Conservation (phyloP, 1,140 invertebrate genomes). For the Pseudomyrmex dendroicus region DNA sequence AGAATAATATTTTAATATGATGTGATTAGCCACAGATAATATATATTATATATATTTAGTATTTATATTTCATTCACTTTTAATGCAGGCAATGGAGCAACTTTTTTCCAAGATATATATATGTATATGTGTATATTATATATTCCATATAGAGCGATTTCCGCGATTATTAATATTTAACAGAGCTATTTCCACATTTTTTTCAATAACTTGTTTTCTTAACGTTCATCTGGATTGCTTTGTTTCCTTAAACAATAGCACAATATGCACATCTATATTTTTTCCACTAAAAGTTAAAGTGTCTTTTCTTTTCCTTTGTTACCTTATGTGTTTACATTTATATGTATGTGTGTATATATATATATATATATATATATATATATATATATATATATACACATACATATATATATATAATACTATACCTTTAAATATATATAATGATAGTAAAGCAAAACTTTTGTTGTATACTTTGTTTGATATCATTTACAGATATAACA, state of each 20-base stretch:
- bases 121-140: no score
- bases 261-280: constrained; percentile 33
- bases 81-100: constrained; percentile 58
- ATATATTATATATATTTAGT: constrained; percentile 51
- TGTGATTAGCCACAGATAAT: constrained; percentile 55
- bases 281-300: constrained; percentile 45
- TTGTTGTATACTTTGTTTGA: constrained; percentile 37
- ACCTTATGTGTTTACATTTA: constrained; percentile 38
- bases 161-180: constrained; percentile 55
- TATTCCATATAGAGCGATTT: constrained; percentile 62
- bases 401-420: constrained; percentile 47
- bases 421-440: constrained; percentile 66
- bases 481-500: constrained; percentile 16
- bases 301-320: constrained; percentile 13
- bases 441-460: constrained; percentile 56
- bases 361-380: background rate
- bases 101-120: constrained; percentile 44
- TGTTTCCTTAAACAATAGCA: constrained; percentile 30
- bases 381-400: constrained; percentile 61
- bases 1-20: constrained; percentile 60
- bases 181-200: constrained; percentile 51
- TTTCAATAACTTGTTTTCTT: constrained; percentile 19
- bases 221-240: constrained; percentile 7
- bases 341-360: background rate
- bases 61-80: constrained; percentile 57